Conservation (phyloP, 2,113 vertebrate genomes). For the Cranoglanis bouderius region DNA sequence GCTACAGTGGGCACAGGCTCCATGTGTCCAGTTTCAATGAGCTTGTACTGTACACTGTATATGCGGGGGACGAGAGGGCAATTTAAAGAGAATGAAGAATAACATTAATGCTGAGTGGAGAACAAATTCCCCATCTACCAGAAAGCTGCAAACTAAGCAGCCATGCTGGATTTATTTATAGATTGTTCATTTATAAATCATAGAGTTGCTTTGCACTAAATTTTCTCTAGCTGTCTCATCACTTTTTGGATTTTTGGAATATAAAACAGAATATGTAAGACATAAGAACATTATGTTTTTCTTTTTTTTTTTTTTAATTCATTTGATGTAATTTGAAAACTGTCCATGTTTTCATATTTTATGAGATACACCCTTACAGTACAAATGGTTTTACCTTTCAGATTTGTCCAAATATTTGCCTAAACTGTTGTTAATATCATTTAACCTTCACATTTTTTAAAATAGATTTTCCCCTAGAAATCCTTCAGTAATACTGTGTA, state of each 20-base stretch:
- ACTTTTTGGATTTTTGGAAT: slow-evolving; percentile 10
- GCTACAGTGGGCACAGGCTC: neutral
- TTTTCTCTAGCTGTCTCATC: slow-evolving; percentile 4
- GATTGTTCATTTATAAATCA: slow-evolving; percentile 18
- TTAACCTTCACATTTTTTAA: neutral
- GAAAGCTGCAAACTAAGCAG: slow-evolving; percentile 27
- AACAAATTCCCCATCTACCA: slow-evolving; percentile 33
- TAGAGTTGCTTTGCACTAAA: slow-evolving; percentile 24
- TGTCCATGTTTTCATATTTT: neutral
- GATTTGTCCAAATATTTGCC: slow-evolving; percentile 4
- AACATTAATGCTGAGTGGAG: slow-evolving; percentile 31
- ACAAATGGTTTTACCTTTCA: neutral
- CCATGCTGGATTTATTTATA: slow-evolving; percentile 44
- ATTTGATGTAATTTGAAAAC: neutral
- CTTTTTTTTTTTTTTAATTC: neutral
- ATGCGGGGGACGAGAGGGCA: neutral
- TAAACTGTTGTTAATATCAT: neutral
- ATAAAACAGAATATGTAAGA: slow-evolving; percentile 1
- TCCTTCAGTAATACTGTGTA: neutral
- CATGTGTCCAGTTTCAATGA: neutral
- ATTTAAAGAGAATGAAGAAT: slow-evolving; percentile 39
- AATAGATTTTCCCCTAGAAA: neutral
- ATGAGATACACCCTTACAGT: neutral
- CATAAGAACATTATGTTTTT: neutral
- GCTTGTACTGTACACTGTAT: neutral